A percentile compares a stretch with the other conserved stretches of the same genome.
Evolutionary conservation across 2,888 invertebrate species (phyloP).

Genomic region (Trypoxylon attenuatum): DNA sequence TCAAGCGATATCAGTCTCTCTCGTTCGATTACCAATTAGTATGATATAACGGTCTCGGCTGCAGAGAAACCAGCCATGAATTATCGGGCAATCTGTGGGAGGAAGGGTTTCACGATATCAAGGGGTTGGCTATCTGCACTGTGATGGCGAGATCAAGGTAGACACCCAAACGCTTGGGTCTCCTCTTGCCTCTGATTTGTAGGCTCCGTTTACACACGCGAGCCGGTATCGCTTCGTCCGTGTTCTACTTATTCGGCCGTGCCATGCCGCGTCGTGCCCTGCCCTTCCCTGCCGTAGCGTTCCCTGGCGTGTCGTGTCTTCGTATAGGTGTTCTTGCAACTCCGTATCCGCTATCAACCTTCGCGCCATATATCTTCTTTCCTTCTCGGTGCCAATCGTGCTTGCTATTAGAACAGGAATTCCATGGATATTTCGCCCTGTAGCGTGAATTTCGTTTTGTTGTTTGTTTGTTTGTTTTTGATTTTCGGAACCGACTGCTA

Average conservation of each 20-base stretch:
- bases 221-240: conserved; percentile 9
- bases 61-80: background rate
- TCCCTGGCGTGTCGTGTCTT: conserved; percentile 13
- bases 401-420: conserved; percentile 14
- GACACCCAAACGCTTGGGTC: conserved; percentile 4
- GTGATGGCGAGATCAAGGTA: conserved; percentile 12
- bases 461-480: background rate
- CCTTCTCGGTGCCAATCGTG: background rate
- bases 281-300: background rate
- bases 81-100: background rate
- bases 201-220: conserved; percentile 12
- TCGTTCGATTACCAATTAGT: background rate
- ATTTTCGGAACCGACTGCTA: no score
- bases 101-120: no score
- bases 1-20: background rate
- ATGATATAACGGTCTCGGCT: background rate
- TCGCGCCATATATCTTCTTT: conserved; percentile 1
- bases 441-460: background rate
- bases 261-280: background rate
- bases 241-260: conserved; percentile 32
- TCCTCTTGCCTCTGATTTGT: conserved; percentile 18
- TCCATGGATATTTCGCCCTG: background rate
- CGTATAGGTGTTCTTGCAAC: conserved; percentile 7
- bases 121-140: background rate
- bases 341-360: conserved; percentile 2